Evolutionary conservation across 1,140 invertebrate genomes (phyloP), one percentile per base, ranked within the genome.

Genomic region (Harpegnathos saltator): DNA sequence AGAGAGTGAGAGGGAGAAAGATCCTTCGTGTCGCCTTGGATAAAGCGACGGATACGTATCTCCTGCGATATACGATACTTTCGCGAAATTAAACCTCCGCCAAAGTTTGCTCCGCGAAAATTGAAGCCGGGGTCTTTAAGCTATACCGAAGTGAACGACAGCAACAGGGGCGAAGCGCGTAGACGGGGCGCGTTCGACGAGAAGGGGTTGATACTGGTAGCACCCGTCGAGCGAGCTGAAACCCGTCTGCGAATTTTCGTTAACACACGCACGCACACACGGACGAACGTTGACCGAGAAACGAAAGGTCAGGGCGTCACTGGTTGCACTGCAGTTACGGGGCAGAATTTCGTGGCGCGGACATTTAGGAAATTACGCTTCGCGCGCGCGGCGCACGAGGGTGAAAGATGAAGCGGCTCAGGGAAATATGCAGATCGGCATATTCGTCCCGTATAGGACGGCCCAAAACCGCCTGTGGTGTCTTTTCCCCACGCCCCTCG

Each of bases 231-330:
- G 38, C 38, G 3, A 3, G 38, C 38, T 44, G 15, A 33, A 78
- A 78, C 75, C 5, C 5, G 75, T 80, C 65, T 69, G 65, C 65
- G 75, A 80, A 71, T 71, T 80, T 80, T 69, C 65, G 52, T 58
- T 58, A 26, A 5, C 44, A 24, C 59, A 24, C 7, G 52, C 14
- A 56, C 75, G 38, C 33, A 58, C 75, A 80, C 75, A 80, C 65
- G 75, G 75, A 80, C 75, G 75, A 80, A 58, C 75, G 75, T 80
- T 80, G 75, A 80, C 75, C 75, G 75, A 80, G 75, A 80, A 80
- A 80, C 75, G 75, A 80, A 80, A 80, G 75, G 75, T 80, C 75
- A 80, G 75, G 75, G 75, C 75, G 75, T 80, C 75, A 80, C 52
- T 80, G 75, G 75, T 52, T 80, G 75, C 75, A 80, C 75, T 80